A percentile compares a stretch with the other conserved stretches of the same genome.
phyloP scores from a whole-genome alignment of 2,888 invertebrate species.

The Lycocerus yunnanus region DNA sequence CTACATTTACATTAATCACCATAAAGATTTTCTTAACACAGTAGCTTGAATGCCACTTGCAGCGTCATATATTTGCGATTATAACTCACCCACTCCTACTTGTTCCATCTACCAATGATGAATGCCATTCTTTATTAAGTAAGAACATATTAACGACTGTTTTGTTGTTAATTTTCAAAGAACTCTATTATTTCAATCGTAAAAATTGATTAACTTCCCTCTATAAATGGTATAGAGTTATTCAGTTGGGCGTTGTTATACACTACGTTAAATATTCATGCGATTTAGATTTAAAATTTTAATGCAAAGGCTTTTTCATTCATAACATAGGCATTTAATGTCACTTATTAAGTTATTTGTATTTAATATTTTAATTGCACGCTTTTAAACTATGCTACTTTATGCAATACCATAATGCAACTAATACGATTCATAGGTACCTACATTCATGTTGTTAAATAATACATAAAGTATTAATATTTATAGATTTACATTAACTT shows the following conservation, averaged over 20 bases:
- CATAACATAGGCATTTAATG: slow-evolving; percentile 29
- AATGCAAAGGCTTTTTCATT: slow-evolving; percentile 28
- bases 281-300: slow-evolving; percentile 31
- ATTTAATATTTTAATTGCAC: slow-evolving; percentile 3
- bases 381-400: background rate
- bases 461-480: background rate
- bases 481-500: background rate
- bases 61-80: slow-evolving; percentile 33
- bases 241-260: slow-evolving; percentile 24
- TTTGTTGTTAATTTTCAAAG: slow-evolving; percentile 26
- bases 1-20: slow-evolving; percentile 42
- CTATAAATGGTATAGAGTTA: slow-evolving; percentile 26
- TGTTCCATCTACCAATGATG: slow-evolving; percentile 24
- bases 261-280: slow-evolving; percentile 33
- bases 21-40: slow-evolving; percentile 38
- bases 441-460: background rate
- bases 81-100: slow-evolving; percentile 33
- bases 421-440: background rate
- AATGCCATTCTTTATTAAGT: slow-evolving; percentile 28
- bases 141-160: slow-evolving; percentile 26
- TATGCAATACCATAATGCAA: background rate
- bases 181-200: slow-evolving; percentile 30
- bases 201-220: slow-evolving; percentile 31
- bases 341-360: slow-evolving; percentile 7
- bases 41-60: slow-evolving; percentile 34